Evolutionary conservation across 1,140 invertebrate species (phyloP), one percentile per base, ranked within the genome.

Genomic region (Rhizoglyphus robini): DNA sequence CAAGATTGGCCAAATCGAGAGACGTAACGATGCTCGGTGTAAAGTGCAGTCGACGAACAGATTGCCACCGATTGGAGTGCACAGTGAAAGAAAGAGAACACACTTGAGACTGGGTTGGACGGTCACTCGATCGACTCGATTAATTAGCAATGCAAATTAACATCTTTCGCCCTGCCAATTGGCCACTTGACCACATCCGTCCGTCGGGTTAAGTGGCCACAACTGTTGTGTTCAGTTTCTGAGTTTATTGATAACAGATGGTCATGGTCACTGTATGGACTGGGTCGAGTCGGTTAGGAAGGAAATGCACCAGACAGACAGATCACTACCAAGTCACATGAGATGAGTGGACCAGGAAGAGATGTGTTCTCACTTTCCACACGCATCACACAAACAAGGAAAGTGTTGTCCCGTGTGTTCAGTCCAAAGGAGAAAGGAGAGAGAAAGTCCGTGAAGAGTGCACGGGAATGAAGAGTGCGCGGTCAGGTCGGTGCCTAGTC

Each of bases 141-240:
- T 54, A 54, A 54, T 54, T 54, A 54, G 51, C 51, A 54, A 54
- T 54, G 23, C 51, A 54, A 54, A 54, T 54, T 54, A 54, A 54
- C 41, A 46, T 23, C 23, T 46, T 46, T 46, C 15, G 41, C 41
- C 41, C 15, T 15, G 41, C 41, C 41, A 46, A 15, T 46, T 46
- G 41, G 23, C 41, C 41, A 46, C 15, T 20, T 54, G 51, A 32
- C 36, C 51, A 54, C 51, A 54, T 54, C 8, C 51, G 20, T 8
- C 23, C 41, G 41, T 46, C 41, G 15, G 41, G 41, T n/a, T 41
- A 41, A 41, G 36, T 41, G 36, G 36, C 8, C 18, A 41, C 18
- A 41, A 11, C 36, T 18, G 36, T 41, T 41, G 36, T 41, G 36
- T 41, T 41, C 36, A 41, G 18, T 41, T 41, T 18, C 36, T 8